Conservation (phyloP, 2,113 vertebrate genomes). For the Atherinomorus stipes region DNA sequence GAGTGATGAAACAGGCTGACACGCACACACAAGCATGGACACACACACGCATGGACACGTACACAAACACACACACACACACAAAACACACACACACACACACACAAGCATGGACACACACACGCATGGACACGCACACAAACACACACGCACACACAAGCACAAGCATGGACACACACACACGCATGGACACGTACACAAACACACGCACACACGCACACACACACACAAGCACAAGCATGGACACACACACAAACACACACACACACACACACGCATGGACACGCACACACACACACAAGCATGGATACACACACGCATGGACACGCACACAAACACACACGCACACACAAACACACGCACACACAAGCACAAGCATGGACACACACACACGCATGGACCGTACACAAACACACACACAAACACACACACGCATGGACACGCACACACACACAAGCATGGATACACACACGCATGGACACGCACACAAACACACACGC, state of each 20-base stretch:
- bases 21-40: constrained; percentile 47
- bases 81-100: neutral
- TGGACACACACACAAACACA: neutral
- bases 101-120: too few species aligned
- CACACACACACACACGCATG: neutral
- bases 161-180: too few species aligned
- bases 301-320: too few species aligned
- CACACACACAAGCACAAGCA: constrained; percentile 1
- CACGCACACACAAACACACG: neutral
- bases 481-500: neutral
- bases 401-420: too few species aligned
- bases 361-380: neutral
- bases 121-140: too few species aligned
- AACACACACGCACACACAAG: constrained; percentile 4
- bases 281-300: too few species aligned
- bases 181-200: neutral
- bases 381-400: too few species aligned
- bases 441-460: too few species aligned
- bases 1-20: constrained; percentile 75
- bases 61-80: neutral
- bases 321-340: too few species aligned
- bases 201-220: too few species aligned
- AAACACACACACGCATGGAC: constrained; percentile 3
- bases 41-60: constrained; percentile 17
- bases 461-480: too few species aligned